These are phyloP conservation scores for Dolomedes plantarius DNA, from an alignment of 2,888 invertebrate species.

Conservation along the genomic window DNA sequence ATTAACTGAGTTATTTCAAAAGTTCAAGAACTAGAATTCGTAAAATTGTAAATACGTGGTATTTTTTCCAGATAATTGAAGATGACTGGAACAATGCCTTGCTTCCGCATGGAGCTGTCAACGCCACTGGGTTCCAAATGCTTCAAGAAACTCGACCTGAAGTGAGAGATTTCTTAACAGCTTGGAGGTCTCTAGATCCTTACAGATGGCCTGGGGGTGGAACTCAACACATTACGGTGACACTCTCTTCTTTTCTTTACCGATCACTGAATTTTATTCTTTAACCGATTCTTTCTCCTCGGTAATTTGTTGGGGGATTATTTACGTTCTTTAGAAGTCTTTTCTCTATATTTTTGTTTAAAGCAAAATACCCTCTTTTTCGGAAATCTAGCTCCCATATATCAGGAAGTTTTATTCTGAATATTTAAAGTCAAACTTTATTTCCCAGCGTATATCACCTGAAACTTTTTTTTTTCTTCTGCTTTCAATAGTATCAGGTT, in stretches of 20 bases:
- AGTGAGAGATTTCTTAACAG: conserved; percentile 91
- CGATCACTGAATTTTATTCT: not conserved
- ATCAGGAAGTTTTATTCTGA: no score
- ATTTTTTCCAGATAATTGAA: conserved; percentile 92
- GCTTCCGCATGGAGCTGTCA: conserved; percentile 97
- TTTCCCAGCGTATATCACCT: no score
- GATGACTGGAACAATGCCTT: conserved; percentile 97
- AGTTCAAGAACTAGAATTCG: no score
- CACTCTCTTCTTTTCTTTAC: conserved; percentile 74
- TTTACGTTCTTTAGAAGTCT: conserved; percentile 21
- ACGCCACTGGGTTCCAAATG: conserved; percentile 98
- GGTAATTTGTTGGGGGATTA: conserved; percentile 22
- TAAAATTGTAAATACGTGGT: no score
- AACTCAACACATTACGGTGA: conserved; percentile 90
- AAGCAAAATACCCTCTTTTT: not conserved
- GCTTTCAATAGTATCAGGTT: no score
- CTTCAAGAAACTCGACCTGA: conserved; percentile 88
- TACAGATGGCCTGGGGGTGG: conserved; percentile 85
- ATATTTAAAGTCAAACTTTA: no score
- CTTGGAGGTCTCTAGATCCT: conserved; percentile 89
- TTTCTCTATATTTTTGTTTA: not conserved
- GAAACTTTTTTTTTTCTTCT: no score
- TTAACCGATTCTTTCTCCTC: conserved; percentile 12
- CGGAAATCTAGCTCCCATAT: no score
- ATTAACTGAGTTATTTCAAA: no score